Conservation (phyloP, 1,140 invertebrate species). For the Coenobita brevimanus region DNA sequence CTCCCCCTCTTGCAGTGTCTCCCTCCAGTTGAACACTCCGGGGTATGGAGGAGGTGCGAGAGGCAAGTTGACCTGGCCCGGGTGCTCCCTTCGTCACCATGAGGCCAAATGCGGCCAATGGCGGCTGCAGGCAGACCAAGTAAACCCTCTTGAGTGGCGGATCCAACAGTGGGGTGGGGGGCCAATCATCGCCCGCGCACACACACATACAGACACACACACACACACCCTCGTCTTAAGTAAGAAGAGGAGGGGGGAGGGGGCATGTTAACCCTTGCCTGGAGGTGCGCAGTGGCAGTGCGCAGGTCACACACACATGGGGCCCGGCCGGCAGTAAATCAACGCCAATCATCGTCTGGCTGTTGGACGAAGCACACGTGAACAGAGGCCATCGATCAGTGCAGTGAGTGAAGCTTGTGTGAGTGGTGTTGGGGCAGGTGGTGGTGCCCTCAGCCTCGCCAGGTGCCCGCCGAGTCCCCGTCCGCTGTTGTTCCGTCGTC, state of each 20-base stretch:
- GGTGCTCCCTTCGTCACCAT: slow-evolving; percentile 60
- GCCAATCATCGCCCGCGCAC: slow-evolving; percentile 59
- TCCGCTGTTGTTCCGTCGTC: slow-evolving; percentile 39
- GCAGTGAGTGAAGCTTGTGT: slow-evolving; percentile 60
- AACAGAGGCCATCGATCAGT: slow-evolving; percentile 69
- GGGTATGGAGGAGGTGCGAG: neutral
- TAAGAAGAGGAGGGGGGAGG: slow-evolving; percentile 61
- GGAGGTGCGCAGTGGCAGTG: slow-evolving; percentile 69
- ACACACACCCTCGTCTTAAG: slow-evolving; percentile 59
- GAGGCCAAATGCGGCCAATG: slow-evolving; percentile 64
- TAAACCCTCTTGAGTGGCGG: slow-evolving; percentile 66
- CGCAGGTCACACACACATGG: slow-evolving; percentile 69
- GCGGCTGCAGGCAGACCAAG: slow-evolving; percentile 64
- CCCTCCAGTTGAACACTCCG: slow-evolving; percentile 6
- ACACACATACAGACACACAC: slow-evolving; percentile 56
- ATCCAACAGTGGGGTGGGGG: slow-evolving; percentile 63
- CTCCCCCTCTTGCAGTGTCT: slow-evolving; percentile 7
- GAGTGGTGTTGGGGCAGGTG: slow-evolving; percentile 64
- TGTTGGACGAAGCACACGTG: slow-evolving; percentile 70
- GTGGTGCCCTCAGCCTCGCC: slow-evolving; percentile 60
- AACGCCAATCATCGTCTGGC: slow-evolving; percentile 70
- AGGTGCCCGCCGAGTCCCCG: slow-evolving; percentile 35
- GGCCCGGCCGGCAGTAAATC: slow-evolving; percentile 69
- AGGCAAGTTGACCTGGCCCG: slow-evolving; percentile 14
- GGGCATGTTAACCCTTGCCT: slow-evolving; percentile 68